Base-by-base conservation (phyloP, 2,888 invertebrate genomes). In the Papilio protenor region DNA sequence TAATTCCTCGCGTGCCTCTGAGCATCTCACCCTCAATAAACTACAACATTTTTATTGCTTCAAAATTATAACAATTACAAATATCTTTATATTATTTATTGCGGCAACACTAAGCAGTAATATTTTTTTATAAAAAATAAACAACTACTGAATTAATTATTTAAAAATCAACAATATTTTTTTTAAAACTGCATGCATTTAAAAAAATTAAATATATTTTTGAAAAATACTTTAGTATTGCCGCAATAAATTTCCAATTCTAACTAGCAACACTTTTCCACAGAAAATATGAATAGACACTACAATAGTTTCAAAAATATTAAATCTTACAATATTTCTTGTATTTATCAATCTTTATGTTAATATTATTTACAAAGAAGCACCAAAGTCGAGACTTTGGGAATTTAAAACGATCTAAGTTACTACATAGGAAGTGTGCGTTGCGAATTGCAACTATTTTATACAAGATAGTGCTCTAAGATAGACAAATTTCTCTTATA, bases 1-100 rank as follows among this genome's bases (percentile, higher is more conserved):
- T 90, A 94, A 94, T 94, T 94, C 94, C 94, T 93, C 88, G 89
- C 88, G 93, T 94, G 94, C 94, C 87, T 82, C 88, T 91, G 92
- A 91, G 92, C 93, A 91, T 91, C 87, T 87, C 84, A 86, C 90
- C 90, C 88, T 85, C 86, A 82, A 86, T 83, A 82, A 81, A 79
- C 40, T 40, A 40, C 33, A 83, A 82, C 83, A 81, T 82, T 82
- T 83, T 87, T 90, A 88, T 89, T 89, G 88, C 90, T 90, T 85
- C 84, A 87, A 87, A 87, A 85, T 83, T 82, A 84, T 85, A 82
- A 83, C 81, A 80, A 81, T 77, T 61, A 61, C 23, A 71, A 64
- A 64, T 73, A 57, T 27, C 61, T 59, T 71, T 47, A 49, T 49
- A 49, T 12, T 1, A 64, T 61, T 55, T 49, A 64, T 49, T 66